Percentiles rank a stretch among this genome's conserved stretches.
These are phyloP conservation scores for Scomber japonicus DNA, from an alignment of 2,113 vertebrate species.

Conservation along the genomic window DNA sequence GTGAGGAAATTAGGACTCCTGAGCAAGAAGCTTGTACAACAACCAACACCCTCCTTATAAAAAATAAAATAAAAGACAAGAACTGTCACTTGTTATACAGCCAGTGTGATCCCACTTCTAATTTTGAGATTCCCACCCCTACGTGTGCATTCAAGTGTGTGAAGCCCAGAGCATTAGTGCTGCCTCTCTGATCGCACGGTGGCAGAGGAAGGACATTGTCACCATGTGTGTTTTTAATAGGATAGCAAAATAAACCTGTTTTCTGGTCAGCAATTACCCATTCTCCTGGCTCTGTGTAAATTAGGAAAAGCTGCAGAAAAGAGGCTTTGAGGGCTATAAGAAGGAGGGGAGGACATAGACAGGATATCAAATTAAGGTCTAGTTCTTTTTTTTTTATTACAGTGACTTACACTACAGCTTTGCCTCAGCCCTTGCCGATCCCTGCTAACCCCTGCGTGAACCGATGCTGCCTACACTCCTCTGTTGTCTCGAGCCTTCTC, in stretches of 20 bases:
- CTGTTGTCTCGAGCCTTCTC: background rate
- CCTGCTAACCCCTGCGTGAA: slow-evolving; percentile 30
- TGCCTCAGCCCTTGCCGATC: slow-evolving; percentile 18
- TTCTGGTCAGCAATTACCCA: slow-evolving; percentile 74
- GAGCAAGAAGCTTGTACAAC: slow-evolving; percentile 55
- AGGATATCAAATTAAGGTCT: slow-evolving; percentile 61
- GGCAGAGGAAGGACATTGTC: slow-evolving; percentile 59
- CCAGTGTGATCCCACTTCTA: slow-evolving; percentile 68
- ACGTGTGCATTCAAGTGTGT: slow-evolving; percentile 48
- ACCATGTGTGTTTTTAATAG: slow-evolving; percentile 73
- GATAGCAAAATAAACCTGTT: slow-evolving; percentile 76
- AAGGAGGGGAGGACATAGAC: slow-evolving; percentile 40
- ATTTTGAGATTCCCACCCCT: slow-evolving; percentile 69
- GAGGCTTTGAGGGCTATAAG: slow-evolving; percentile 58
- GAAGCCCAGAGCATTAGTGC: slow-evolving; percentile 66
- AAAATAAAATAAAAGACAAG: slow-evolving; percentile 31
- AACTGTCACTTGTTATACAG: slow-evolving; percentile 60
- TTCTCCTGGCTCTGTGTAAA: slow-evolving; percentile 63
- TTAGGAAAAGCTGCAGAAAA: slow-evolving; percentile 73
- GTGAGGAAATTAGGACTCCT: slow-evolving; percentile 67
- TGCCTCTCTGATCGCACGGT: slow-evolving; percentile 61
- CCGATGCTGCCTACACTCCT: slow-evolving; percentile 7
- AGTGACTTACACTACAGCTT: slow-evolving; percentile 40
- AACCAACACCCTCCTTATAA: slow-evolving; percentile 53
- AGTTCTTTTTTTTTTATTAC: slow-evolving; percentile 27